phyloP scores from a whole-genome alignment of 2,113 vertebrate species.

The Neogobius melanostomus region DNA sequence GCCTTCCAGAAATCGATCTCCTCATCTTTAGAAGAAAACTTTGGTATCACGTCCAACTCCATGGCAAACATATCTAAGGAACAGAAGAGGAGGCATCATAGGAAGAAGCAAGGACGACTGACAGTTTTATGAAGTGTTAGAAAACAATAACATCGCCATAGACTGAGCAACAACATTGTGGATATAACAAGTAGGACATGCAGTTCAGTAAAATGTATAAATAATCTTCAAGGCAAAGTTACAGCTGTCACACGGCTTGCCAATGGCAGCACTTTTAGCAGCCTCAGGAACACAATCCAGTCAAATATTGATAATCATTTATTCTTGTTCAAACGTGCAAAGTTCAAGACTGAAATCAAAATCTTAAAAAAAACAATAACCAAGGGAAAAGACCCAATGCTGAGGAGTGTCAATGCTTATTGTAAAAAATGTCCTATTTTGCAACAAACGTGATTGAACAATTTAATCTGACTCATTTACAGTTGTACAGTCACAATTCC shows the following conservation, averaged over 20 bases:
- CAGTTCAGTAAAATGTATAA: too few relatives aligned
- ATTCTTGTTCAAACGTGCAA: background rate
- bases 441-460: background rate
- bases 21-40: conserved; percentile 93
- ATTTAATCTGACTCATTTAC: background rate
- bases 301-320: conserved; percentile 6
- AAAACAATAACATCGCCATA: background rate
- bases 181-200: too few relatives aligned
- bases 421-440: background rate
- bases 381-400: background rate
- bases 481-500: background rate
- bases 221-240: background rate
- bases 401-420: background rate
- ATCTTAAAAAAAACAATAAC: background rate
- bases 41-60: conserved; percentile 91
- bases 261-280: background rate
- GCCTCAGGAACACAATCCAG: background rate
- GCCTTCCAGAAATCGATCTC: conserved; percentile 94
- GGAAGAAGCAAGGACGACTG: background rate
- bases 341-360: background rate
- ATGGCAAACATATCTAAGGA: conserved; percentile 83
- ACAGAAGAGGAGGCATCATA: background rate
- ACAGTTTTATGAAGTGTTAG: background rate
- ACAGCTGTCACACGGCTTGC: background rate
- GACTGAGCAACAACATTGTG: too few relatives aligned